phyloP scores from a whole-genome alignment of 2,797 vertebrate species.

The Acridotheres tristis region DNA sequence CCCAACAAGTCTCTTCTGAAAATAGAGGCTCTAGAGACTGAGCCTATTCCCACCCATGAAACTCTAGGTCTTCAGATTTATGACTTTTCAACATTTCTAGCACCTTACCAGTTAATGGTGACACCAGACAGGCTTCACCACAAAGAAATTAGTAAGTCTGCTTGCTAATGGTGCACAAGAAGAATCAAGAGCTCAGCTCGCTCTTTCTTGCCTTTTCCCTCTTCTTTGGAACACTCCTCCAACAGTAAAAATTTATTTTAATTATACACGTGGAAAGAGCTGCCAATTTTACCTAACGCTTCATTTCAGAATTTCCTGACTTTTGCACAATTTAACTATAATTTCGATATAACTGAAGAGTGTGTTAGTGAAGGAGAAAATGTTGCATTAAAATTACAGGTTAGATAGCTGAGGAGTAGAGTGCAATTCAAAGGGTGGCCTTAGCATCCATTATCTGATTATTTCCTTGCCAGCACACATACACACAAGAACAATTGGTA shows the following conservation, averaged over 20 bases:
- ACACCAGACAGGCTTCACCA: background rate
- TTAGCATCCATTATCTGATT: conserved; percentile 43
- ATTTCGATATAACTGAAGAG: conserved; percentile 8
- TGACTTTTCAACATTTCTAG: background rate
- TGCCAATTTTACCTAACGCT: background rate
- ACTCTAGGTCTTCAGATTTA: background rate
- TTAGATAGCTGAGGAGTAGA: conserved; percentile 8
- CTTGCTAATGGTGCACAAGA: background rate
- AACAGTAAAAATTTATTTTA: background rate
- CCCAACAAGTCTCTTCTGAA: background rate
- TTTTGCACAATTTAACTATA: conserved; percentile 10
- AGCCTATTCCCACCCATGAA: background rate
- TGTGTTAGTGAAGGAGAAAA: conserved; percentile 6
- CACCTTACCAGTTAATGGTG: background rate
- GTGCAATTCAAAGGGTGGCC: background rate
- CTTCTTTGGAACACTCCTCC: background rate
- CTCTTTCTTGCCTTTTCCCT: background rate
- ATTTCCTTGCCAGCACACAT: conserved; percentile 34
- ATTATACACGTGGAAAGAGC: background rate
- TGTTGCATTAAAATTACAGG: conserved; percentile 25
- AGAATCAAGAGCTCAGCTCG: background rate
- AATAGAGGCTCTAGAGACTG: background rate
- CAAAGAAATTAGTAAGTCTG: background rate
- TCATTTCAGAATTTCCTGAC: conserved; percentile 25
- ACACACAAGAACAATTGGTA: conserved; percentile 16